Base-by-base conservation (phyloP, 2,888 invertebrate species). In the Subacronicta megacephala region DNA sequence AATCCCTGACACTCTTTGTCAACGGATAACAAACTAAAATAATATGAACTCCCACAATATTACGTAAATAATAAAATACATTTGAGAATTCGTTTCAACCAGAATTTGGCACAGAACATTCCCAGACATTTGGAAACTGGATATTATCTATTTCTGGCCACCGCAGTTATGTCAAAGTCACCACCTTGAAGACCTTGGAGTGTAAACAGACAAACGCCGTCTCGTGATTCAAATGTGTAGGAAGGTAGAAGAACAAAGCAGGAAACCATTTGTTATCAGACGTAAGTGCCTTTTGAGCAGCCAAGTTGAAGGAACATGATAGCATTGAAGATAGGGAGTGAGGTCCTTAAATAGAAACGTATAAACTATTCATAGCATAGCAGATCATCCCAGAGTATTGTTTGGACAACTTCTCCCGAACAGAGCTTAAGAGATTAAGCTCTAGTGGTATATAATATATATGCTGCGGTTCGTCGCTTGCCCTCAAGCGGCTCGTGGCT, bases 71-170 rank as follows among this genome's bases (percentile, higher is more conserved):
- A 69, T 49, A 38, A 45, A 64, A 52, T 62, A 58, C 50, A 67
- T 74, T 63, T 61, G 61, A 64, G 60, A 72, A 65, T 63, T 61
- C 62, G 47, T 67, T 67, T 58, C 63, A 58, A 47, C 46, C 63
- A 72, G 73, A 72, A 82, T 84, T 90, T 90, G 90, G 90, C 90
- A 90, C 85, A 45, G 56, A 59, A 42, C 51, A 72, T 73, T 69
- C 62, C 73, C 77, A 79, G 81, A 85, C 79, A 76, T 82, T 77
- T 77, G 72, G 82, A 84, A 83, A 82, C 81, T 83, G 82, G 83
- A 85, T 81, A 83, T 77, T 77, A 57, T 80, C 79, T 86, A 85
- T 86, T 87, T 82, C 61, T 60, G 79, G 73, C 50, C 51, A 51
- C 67, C 56, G 53, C 56, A 63, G 74, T 66, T 72, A 67, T 77